These are phyloP conservation scores for Nycticorax nycticorax DNA, from an alignment of 2,113 vertebrate genomes.

Conservation along the genomic window DNA sequence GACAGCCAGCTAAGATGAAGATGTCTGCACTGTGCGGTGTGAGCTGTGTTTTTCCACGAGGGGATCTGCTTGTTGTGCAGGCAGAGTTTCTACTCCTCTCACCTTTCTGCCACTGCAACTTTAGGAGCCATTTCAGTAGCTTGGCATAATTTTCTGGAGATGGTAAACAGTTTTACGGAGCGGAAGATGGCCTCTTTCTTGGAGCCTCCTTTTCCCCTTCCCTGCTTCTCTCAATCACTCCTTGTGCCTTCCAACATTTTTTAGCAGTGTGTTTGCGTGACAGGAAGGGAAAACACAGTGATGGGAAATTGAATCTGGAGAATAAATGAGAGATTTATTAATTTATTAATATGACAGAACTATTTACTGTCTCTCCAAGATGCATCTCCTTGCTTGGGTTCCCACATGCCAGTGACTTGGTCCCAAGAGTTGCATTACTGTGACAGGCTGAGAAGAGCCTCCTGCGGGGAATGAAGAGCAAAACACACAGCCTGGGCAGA, in stretches of 20 bases:
- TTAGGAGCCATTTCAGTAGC: conserved; percentile 37
- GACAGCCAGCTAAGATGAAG: background rate
- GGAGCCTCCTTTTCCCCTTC: background rate
- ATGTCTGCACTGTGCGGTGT: background rate
- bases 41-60: conserved; percentile 41
- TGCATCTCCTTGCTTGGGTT: conserved; percentile 41
- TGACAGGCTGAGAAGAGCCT: background rate
- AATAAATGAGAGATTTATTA: conserved; percentile 60
- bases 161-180: background rate
- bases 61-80: background rate
- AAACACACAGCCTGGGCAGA: background rate
- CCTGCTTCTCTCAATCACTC: background rate
- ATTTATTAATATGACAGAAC: conserved; percentile 71
- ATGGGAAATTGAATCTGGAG: conserved; percentile 64
- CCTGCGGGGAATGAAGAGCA: background rate
- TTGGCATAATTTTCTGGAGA: conserved; percentile 4
- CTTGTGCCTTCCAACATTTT: background rate
- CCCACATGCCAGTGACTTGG: background rate
- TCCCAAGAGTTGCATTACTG: background rate
- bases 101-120: conserved; percentile 58
- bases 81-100: conserved; percentile 51
- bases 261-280: background rate
- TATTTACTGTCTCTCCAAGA: conserved; percentile 69
- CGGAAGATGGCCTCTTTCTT: background rate
- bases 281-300: conserved; percentile 26